Conservation (phyloP, 2,113 vertebrate species). For the Ptilonorhynchus violaceus region DNA sequence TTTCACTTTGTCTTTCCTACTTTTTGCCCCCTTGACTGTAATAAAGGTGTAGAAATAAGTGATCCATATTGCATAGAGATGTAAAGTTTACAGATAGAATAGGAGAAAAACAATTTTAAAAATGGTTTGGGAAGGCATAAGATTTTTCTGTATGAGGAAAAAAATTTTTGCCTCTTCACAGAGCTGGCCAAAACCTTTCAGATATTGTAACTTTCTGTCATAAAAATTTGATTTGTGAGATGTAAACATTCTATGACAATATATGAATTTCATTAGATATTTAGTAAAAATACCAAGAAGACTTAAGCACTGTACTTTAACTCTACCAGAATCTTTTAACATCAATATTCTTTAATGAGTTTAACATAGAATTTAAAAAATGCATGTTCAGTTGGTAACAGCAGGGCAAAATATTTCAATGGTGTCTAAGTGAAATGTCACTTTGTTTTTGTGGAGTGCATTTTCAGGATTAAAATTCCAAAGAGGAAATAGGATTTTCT, state of each 20-base stretch:
- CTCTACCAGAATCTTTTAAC: not conserved
- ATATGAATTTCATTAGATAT: not conserved
- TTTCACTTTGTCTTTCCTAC: not conserved
- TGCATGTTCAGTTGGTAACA: not conserved
- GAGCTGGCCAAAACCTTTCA: not conserved
- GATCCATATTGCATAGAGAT: not conserved
- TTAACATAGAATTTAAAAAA: not conserved
- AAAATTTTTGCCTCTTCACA: not conserved
- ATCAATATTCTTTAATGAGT: not conserved
- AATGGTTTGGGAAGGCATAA: not conserved
- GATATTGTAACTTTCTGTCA: not conserved
- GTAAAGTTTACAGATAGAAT: not conserved
- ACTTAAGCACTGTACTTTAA: not conserved
- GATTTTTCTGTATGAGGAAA: not conserved
- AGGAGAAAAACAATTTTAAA: not conserved
- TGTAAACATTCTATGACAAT: not conserved
- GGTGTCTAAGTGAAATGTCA: not conserved
- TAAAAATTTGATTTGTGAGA: not conserved
- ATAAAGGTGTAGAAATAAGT: constrained; percentile 4
- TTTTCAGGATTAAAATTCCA: constrained; percentile 14
- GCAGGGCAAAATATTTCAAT: not conserved
- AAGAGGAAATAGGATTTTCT: not conserved
- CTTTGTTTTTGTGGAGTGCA: not conserved
- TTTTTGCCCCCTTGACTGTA: not conserved
- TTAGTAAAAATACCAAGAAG: not conserved